Evolutionary conservation across 2,113 vertebrate genomes (phyloP), one percentile per base, ranked within the genome.

Genomic region (Rhagologus leucostigma): DNA sequence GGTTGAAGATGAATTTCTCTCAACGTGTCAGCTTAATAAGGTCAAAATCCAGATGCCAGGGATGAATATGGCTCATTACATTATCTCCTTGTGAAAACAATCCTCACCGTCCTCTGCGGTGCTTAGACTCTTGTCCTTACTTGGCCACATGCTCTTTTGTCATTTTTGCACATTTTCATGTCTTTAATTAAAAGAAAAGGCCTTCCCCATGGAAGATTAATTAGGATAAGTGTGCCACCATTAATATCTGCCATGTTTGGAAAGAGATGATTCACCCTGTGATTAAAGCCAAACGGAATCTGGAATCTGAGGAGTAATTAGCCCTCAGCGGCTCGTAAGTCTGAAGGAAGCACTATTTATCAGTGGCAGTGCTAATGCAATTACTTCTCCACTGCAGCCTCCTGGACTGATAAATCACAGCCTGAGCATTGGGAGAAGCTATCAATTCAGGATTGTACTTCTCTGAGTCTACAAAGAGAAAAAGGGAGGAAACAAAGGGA

Each of bases 251-350:
- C 98, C 82, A 71, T 78, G 92, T 97, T 96, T 92, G 81, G 93
- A 98, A 95, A 93, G 97, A 98, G 97, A 97, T 97, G 98, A 98
- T 97, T 98, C 97, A 98, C 97, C 98, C 98, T 97, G 97, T 98
- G 97, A 98, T 98, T 98, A 98, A 97, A 98, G 96, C 95, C 97
- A 97, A 97, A 98, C 80, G 93, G 95, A 93, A 97, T 98, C 96
- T 98, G 94, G 95, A 91, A 96, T 97, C 96, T 97, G 93, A 97
- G 95, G 97, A 98, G 98, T 98, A 99, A 99, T 98, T 98, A 98
- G 98, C 98, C 96, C 93, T 90, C 97, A 97, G 97, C 96, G 98
- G 96, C 93, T 98, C 97, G 80, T 96, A 97, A 98, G 97, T 86
- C 79, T 96, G 96, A 87, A 84, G 93, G 96, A 96, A 90, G 86